Evolutionary conservation across 1,140 invertebrate species (phyloP).

Genomic region (Penaeus japonicus): DNA sequence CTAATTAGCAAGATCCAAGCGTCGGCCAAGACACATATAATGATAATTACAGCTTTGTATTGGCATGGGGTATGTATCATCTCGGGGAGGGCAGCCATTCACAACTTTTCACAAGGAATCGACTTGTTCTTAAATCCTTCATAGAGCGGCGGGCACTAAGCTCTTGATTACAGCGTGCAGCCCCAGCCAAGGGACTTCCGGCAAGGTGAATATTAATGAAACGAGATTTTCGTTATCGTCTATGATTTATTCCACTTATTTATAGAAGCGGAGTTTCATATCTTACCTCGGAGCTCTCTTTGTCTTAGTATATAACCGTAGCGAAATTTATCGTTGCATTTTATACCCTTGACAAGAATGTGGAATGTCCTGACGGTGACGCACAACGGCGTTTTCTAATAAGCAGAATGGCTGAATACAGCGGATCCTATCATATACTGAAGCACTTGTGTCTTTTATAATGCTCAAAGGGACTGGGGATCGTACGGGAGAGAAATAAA

Average conservation of each 20-base stretch:
- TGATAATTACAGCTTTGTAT: slow-evolving; percentile 57
- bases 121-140: slow-evolving; percentile 54
- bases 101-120: slow-evolving; percentile 50
- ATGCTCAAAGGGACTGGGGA: slow-evolving; percentile 22
- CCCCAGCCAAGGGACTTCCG: no score
- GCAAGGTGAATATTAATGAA: no score
- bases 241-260: no score
- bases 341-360: slow-evolving; percentile 31
- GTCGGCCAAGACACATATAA: slow-evolving; percentile 56
- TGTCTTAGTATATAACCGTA: not conserved
- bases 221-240: no score
- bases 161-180: slow-evolving; percentile 19
- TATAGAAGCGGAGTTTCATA: not conserved
- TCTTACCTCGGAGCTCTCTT: not conserved
- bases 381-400: slow-evolving; percentile 30
- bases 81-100: slow-evolving; percentile 20
- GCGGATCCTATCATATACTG: slow-evolving; percentile 34
- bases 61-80: slow-evolving; percentile 51
- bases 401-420: slow-evolving; percentile 36
- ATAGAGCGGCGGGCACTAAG: slow-evolving; percentile 9
- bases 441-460: slow-evolving; percentile 36
- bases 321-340: slow-evolving; percentile 10
- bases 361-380: not conserved
- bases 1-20: slow-evolving; percentile 57
- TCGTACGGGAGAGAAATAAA: slow-evolving; percentile 14